Evolutionary conservation across 2,797 vertebrate species (phyloP), one percentile per base, ranked within the genome.

Genomic region (Scolopax rusticola): DNA sequence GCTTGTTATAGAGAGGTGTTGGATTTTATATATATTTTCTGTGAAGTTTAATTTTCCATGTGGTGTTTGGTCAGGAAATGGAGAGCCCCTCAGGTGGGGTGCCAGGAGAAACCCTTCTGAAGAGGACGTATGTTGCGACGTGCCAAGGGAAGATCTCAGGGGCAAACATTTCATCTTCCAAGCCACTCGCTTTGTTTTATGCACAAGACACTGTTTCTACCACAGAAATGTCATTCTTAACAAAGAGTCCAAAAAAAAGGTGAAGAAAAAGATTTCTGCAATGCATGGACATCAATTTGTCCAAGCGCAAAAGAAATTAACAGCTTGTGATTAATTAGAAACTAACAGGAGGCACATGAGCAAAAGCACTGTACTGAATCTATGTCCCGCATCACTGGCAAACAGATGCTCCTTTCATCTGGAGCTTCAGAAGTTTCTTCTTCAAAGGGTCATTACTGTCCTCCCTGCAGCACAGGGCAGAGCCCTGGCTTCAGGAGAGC

Each of bases 21-120:
- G 65, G 82, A 80, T 89, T 95, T 87, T 90, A 87, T 90, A 94
- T 95, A 81, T 93, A 95, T 93, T 83, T 96, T 95, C 91, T 96
- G 89, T 96, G 92, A 93, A 84, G 65, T 96, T 96, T 95, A 94
- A 90, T 96, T 94, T 97, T 95, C 93, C 87, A 87, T 95, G 85
- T 68, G 67, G 68, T 68, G 36, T 74, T 93, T 75, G 63, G 78
- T 76, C 77, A 85, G 94, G 91, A 95, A 95, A 59, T 28, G 23
- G 82, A 90, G 79, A 93, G 40, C 33, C 76, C 28, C 78, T 92
- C 61, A 84, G 57, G 76, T 91, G 36, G 73, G 81, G 85, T 50
- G 67, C 70, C 74, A 69, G 83, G 13, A 95, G 83, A 94, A 96
- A 93, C 30, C 38, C 73, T 95, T 92, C 78, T 7, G 36, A 80